phyloP scores from a whole-genome alignment of 1,140 invertebrate species.

The Meloidogyne floridensis region DNA sequence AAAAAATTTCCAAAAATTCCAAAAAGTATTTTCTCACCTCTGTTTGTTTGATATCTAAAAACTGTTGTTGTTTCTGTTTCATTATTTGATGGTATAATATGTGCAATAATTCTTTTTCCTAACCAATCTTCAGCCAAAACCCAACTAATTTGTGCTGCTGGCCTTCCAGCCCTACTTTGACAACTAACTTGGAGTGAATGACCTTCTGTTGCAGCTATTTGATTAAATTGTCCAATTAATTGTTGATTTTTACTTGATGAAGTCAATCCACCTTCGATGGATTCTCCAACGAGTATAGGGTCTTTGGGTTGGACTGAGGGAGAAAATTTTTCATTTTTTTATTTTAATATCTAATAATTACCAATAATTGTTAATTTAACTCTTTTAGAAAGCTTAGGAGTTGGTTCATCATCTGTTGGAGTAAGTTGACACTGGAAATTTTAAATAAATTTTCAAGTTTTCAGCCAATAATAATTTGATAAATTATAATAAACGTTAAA shows the following conservation, averaged over 20 bases:
- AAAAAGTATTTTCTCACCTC: not conserved
- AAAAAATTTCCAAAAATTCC: no score
- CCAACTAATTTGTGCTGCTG: slow-evolving; percentile 32
- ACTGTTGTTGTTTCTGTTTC: not conserved
- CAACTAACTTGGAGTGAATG: slow-evolving; percentile 13
- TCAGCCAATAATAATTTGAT: no score
- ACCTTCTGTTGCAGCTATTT: slow-evolving; percentile 33
- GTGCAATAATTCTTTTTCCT: slow-evolving; percentile 25
- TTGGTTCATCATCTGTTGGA: slow-evolving; percentile 28
- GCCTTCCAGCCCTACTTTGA: slow-evolving; percentile 23
- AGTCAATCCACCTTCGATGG: not conserved
- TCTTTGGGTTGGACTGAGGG: slow-evolving; percentile 24
- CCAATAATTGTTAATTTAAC: slow-evolving; percentile 31
- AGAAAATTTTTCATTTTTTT: slow-evolving; percentile 5
- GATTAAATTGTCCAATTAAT: slow-evolving; percentile 17
- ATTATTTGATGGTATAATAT: slow-evolving; percentile 3
- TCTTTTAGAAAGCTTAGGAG: slow-evolving; percentile 12
- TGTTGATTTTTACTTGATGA: not conserved
- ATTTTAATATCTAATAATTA: not conserved
- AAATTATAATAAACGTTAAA: no score
- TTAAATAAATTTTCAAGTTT: no score
- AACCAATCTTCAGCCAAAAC: slow-evolving; percentile 28
- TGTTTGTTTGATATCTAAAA: not conserved
- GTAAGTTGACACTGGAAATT: slow-evolving; percentile 27
- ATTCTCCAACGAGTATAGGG: slow-evolving; percentile 27